Conservation (phyloP, 2,797 vertebrate species). For the Sternotherus odoratus region DNA sequence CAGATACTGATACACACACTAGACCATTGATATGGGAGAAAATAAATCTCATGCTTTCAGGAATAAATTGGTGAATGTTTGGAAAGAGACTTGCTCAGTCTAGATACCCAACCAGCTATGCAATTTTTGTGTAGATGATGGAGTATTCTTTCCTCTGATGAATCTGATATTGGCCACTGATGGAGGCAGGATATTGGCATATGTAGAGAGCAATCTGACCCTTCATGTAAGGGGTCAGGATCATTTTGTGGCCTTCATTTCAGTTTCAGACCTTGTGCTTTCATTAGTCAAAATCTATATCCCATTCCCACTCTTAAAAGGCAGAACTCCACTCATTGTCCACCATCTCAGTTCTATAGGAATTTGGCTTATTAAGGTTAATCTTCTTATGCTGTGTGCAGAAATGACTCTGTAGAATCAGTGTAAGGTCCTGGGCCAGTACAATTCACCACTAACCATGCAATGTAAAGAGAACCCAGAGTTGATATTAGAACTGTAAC, state of each 20-base stretch:
- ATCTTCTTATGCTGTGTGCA: not conserved
- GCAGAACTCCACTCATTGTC: constrained; percentile 34
- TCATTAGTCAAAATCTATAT: constrained; percentile 40
- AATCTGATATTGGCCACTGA: not conserved
- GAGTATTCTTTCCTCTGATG: not conserved
- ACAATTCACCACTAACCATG: not conserved
- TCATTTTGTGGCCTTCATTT: constrained; percentile 20
- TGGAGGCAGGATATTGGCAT: not conserved
- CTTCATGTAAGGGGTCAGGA: not conserved
- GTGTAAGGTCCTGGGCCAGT: not conserved
- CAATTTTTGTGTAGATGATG: not conserved
- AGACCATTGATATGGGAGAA: not conserved
- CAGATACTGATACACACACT: not conserved
- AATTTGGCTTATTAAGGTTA: constrained; percentile 19
- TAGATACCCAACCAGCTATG: not conserved
- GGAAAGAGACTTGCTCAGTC: not conserved
- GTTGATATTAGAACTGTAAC: not conserved
- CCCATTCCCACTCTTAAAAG: constrained; percentile 22
- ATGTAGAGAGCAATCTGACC: constrained; percentile 23
- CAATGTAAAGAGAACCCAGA: not conserved
- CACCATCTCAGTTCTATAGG: constrained; percentile 15
- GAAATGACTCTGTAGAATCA: not conserved
- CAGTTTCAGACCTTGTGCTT: constrained; percentile 35
- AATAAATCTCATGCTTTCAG: not conserved
- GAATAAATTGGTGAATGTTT: not conserved